phyloP scores from a whole-genome alignment of 2,888 invertebrate species.

The Anoncus sp. region DNA sequence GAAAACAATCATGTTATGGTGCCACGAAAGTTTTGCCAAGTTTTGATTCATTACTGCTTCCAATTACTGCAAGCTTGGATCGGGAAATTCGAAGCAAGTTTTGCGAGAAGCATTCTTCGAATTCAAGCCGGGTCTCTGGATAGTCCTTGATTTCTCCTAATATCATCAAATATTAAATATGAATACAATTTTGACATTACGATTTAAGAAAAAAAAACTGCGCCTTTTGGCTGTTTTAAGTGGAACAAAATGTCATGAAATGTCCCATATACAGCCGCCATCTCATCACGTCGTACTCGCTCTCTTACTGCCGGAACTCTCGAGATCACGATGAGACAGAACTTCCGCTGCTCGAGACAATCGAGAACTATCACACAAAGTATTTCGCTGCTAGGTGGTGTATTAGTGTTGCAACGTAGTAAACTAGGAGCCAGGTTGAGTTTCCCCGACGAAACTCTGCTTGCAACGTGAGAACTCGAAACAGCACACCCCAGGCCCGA shows the following conservation, averaged over 20 bases:
- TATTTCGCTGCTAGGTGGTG: slow-evolving; percentile 48
- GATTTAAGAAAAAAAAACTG: too few species aligned
- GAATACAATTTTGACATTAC: too few species aligned
- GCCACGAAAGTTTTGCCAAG: too few species aligned
- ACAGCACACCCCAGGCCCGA: slow-evolving; percentile 45
- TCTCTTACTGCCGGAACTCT: slow-evolving; percentile 33
- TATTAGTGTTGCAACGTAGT: slow-evolving; percentile 34
- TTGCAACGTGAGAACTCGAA: slow-evolving; percentile 54
- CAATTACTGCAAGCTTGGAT: too few species aligned
- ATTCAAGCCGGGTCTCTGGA: too few species aligned
- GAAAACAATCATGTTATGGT: too few species aligned
- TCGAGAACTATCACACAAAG: slow-evolving; percentile 55
- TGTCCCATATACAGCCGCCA: neutral
- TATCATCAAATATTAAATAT: too few species aligned
- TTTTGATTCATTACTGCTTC: too few species aligned
- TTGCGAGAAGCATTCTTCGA: neutral
- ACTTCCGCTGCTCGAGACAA: slow-evolving; percentile 54
- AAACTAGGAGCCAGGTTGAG: slow-evolving; percentile 51
- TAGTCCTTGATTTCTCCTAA: too few species aligned
- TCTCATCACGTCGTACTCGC: slow-evolving; percentile 23
- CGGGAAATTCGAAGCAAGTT: neutral
- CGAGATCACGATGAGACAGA: slow-evolving; percentile 48
- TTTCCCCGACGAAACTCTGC: slow-evolving; percentile 43
- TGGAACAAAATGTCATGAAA: slow-evolving; percentile 2
- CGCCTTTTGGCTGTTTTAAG: too few species aligned